Percentiles rank a stretch among this genome's conserved stretches.
Evolutionary conservation across 2,113 vertebrate genomes (phyloP).

Genomic region (Coracopsis vasa): DNA sequence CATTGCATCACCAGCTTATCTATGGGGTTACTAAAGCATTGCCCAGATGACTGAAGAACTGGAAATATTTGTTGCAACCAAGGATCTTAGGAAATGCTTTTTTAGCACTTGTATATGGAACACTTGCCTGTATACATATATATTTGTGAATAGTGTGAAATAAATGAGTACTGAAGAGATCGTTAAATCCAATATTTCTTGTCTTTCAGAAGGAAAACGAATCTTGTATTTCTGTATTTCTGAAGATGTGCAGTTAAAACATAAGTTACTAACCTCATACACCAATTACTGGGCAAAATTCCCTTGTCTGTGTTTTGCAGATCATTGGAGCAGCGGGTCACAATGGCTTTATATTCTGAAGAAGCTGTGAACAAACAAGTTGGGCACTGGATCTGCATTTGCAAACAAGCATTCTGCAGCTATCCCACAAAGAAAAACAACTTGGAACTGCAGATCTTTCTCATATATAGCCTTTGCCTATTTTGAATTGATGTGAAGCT

Average conservation of each 20-base stretch:
- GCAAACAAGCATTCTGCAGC: conserved; percentile 18
- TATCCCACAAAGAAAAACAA: neutral
- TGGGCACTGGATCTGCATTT: neutral
- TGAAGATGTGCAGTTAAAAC: neutral
- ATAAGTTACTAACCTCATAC: neutral
- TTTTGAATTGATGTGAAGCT: neutral
- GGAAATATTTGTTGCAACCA: neutral
- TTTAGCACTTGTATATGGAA: neutral
- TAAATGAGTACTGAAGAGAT: neutral
- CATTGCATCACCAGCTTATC: conserved; percentile 33
- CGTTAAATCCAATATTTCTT: neutral
- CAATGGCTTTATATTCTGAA: neutral
- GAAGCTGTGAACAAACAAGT: conserved; percentile 40
- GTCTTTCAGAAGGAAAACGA: neutral
- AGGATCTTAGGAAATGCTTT: neutral
- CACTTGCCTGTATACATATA: neutral
- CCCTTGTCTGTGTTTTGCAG: neutral
- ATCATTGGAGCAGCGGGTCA: neutral
- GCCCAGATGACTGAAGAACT: neutral
- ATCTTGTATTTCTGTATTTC: neutral
- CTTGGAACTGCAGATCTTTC: neutral
- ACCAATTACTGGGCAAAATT: neutral
- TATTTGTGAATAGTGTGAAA: neutral
- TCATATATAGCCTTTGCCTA: neutral
- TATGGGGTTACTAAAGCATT: neutral